These are phyloP conservation scores for Sarcophaga variegata DNA, from an alignment of 2,888 invertebrate genomes.

Conservation along the genomic window DNA sequence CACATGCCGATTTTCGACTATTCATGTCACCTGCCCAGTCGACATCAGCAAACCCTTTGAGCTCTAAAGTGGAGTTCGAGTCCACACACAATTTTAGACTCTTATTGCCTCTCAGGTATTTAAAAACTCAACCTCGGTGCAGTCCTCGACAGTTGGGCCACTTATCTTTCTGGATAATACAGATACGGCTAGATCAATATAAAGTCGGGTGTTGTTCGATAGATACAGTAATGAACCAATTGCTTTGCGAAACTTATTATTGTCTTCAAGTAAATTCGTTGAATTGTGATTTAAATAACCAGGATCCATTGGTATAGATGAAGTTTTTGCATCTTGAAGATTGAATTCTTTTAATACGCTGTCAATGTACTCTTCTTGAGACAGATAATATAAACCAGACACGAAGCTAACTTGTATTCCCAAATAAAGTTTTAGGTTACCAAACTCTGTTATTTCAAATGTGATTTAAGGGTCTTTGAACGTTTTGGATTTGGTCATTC, in stretches of 20 bases:
- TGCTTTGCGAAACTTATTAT: too few species aligned
- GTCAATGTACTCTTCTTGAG: too few species aligned
- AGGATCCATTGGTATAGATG: conserved; percentile 41
- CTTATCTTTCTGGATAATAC: conserved; percentile 21
- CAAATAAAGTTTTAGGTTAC: conserved; percentile 23
- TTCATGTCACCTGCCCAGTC: conserved; percentile 35
- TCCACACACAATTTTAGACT: conserved; percentile 2
- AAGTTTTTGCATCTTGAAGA: conserved; percentile 29
- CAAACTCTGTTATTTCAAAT: conserved; percentile 33
- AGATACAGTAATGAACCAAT: background rate
- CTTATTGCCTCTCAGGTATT: conserved; percentile 1
- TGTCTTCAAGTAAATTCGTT: background rate
- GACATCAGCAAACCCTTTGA: conserved; percentile 27
- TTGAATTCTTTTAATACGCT: background rate
- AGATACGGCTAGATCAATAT: conserved; percentile 35
- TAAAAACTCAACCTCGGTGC: conserved; percentile 1
- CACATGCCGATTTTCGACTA: too few species aligned
- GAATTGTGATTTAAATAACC: conserved; percentile 13
- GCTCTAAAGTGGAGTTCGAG: background rate
- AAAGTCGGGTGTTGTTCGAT: conserved; percentile 26
- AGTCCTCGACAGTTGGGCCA: conserved; percentile 2
- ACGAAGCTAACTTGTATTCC: conserved; percentile 29
- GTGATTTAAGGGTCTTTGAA: background rate
- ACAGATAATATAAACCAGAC: too few species aligned
- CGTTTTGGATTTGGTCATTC: background rate